A percentile compares a stretch with the other conserved stretches of the same genome.
phyloP scores from a whole-genome alignment of 2,113 vertebrate genomes.

The Mustelus asterias region DNA sequence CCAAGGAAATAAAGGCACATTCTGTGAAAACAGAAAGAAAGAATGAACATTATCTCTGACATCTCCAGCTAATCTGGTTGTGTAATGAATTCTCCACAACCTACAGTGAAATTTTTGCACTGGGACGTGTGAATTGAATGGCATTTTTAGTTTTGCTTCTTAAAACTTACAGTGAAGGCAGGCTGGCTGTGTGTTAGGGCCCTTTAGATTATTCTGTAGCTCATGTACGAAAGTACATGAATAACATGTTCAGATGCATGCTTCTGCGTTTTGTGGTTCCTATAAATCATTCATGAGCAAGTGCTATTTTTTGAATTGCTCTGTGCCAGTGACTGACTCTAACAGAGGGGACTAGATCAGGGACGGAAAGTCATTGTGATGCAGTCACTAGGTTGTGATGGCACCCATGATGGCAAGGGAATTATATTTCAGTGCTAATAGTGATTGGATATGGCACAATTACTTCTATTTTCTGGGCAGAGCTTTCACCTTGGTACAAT shows the following conservation, averaged over 20 bases:
- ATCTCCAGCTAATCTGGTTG: constrained; percentile 23
- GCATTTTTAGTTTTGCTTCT: constrained; percentile 3
- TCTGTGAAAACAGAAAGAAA: constrained; percentile 21
- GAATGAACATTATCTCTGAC: constrained; percentile 25
- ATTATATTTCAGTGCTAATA: not conserved
- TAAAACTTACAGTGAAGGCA: not conserved
- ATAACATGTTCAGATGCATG: not conserved
- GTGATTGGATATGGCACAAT: not conserved
- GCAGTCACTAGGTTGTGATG: not conserved
- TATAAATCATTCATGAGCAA: constrained; percentile 25
- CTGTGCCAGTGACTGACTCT: not conserved
- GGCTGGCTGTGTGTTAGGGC: not conserved
- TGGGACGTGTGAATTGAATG: not conserved
- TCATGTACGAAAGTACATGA: not conserved
- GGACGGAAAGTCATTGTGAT: constrained; percentile 2
- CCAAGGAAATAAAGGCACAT: constrained; percentile 24
- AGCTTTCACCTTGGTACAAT: not conserved
- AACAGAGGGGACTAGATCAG: not conserved
- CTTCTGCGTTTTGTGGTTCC: not conserved
- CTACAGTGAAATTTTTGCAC: constrained; percentile 28
- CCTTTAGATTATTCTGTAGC: not conserved
- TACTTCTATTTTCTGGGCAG: not conserved
- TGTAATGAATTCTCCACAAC: constrained; percentile 16
- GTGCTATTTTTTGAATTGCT: not conserved
- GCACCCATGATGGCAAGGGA: not conserved